Percentiles rank a stretch among this genome's conserved stretches.
These are phyloP conservation scores for Ophioninae sp. DNA, from an alignment of 2,888 invertebrate species.

Conservation along the genomic window DNA sequence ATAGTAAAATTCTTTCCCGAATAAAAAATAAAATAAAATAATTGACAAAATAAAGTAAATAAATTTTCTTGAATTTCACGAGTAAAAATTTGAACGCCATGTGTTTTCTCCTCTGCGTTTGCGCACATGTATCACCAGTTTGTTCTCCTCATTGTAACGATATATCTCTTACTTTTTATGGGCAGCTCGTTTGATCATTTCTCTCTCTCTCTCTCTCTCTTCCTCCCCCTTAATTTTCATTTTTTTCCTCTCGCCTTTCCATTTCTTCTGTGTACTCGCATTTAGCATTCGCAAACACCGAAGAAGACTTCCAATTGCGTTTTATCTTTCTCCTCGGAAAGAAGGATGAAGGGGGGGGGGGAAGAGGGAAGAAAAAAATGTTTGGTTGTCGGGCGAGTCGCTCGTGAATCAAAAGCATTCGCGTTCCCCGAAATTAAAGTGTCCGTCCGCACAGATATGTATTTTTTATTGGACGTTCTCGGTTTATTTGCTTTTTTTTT, in stretches of 20 bases:
- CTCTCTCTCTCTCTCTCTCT: slow-evolving; percentile 3
- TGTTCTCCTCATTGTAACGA: slow-evolving; percentile 43
- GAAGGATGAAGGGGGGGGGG: neutral
- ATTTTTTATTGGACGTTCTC: slow-evolving; percentile 20
- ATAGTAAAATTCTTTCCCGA: no score
- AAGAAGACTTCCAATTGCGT: slow-evolving; percentile 9
- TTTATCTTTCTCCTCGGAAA: slow-evolving; percentile 11
- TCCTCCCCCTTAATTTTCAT: neutral
- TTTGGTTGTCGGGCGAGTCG: slow-evolving; percentile 38
- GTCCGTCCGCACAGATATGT: slow-evolving; percentile 7
- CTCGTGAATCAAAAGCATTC: slow-evolving; percentile 43
- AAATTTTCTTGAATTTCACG: no score
- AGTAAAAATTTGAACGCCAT: no score
- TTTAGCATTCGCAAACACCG: slow-evolving; percentile 38
- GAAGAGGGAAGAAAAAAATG: slow-evolving; percentile 13
- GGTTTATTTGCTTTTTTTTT: slow-evolving; percentile 39
- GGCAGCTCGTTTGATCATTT: slow-evolving; percentile 5
- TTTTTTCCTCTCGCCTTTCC: neutral
- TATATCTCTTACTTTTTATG: slow-evolving; percentile 52
- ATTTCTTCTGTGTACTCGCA: slow-evolving; percentile 21
- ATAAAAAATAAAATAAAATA: no score
- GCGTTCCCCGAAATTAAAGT: slow-evolving; percentile 14
- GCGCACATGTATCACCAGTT: neutral
- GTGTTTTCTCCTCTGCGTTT: neutral
- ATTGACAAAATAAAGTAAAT: no score